phyloP scores from a whole-genome alignment of 2,113 vertebrate genomes.

The Rhipidura dahli region DNA sequence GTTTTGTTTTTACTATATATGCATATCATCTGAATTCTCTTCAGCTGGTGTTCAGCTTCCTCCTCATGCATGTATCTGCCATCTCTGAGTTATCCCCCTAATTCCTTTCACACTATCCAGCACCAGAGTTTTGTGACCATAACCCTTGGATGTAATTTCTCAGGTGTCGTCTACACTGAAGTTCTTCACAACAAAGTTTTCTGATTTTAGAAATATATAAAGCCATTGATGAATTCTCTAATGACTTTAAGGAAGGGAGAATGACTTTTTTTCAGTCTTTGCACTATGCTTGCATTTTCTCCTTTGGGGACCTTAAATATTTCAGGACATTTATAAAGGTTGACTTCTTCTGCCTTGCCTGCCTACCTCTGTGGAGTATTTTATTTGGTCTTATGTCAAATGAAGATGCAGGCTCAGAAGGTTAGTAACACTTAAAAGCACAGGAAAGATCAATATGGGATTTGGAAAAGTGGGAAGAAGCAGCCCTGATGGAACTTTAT shows the following conservation, averaged over 20 bases:
- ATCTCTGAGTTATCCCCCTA: not conserved
- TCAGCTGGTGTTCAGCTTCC: not conserved
- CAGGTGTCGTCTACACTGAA: not conserved
- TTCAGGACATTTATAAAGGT: not conserved
- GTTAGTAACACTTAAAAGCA: conserved; percentile 31
- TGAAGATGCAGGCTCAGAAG: conserved; percentile 25
- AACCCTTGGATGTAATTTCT: not conserved
- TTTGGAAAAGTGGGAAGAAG: conserved; percentile 41
- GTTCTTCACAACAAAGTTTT: not conserved
- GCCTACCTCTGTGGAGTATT: not conserved
- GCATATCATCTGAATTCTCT: not conserved
- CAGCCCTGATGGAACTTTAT: conserved; percentile 5
- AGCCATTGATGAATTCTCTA: not conserved
- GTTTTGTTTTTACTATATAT: not conserved
- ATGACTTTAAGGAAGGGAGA: not conserved
- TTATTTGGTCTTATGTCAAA: conserved; percentile 23
- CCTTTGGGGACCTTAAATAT: not conserved
- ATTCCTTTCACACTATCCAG: not conserved
- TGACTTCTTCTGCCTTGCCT: not conserved
- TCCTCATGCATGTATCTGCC: not conserved
- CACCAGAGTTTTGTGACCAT: not conserved
- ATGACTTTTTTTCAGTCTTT: not conserved
- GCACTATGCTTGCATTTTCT: not conserved
- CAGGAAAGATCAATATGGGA: conserved; percentile 26
- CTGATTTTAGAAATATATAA: not conserved